phyloP scores from a whole-genome alignment of 1,140 invertebrate species.

The Drosophila grimshawi region DNA sequence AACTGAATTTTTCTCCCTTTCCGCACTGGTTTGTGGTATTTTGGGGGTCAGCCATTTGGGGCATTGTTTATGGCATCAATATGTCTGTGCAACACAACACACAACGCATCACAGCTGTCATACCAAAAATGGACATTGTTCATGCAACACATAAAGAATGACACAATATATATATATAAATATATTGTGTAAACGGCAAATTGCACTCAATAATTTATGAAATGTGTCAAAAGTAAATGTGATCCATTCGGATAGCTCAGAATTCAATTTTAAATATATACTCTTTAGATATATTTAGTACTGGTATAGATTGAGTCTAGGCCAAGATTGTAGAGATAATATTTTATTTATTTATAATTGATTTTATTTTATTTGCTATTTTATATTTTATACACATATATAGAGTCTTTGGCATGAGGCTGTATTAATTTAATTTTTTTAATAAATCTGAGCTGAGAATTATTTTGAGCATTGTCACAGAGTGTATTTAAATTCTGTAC shows the following conservation, averaged over 20 bases:
- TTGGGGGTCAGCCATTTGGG: constrained; percentile 70
- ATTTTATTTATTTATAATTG: no score
- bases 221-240: constrained; percentile 60
- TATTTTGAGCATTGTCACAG: no score
- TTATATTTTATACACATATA: no score
- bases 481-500: not conserved
- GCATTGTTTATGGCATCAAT: constrained; percentile 67
- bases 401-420: no score
- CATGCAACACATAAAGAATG: not conserved
- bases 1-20: not conserved
- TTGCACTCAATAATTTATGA: constrained; percentile 65
- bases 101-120: constrained; percentile 13
- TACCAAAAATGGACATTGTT: constrained; percentile 23
- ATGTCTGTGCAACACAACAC: constrained; percentile 29
- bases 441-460: no score
- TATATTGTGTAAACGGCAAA: constrained; percentile 38
- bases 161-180: not conserved
- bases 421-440: no score
- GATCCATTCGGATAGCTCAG: not conserved
- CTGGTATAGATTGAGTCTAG: no score
- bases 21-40: constrained; percentile 49
- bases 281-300: no score
- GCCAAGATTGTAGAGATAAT: no score
- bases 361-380: no score
- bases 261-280: constrained; percentile 4